These are phyloP conservation scores for Oryzias celebensis DNA, from an alignment of 2,113 vertebrate species.

Conservation along the genomic window DNA sequence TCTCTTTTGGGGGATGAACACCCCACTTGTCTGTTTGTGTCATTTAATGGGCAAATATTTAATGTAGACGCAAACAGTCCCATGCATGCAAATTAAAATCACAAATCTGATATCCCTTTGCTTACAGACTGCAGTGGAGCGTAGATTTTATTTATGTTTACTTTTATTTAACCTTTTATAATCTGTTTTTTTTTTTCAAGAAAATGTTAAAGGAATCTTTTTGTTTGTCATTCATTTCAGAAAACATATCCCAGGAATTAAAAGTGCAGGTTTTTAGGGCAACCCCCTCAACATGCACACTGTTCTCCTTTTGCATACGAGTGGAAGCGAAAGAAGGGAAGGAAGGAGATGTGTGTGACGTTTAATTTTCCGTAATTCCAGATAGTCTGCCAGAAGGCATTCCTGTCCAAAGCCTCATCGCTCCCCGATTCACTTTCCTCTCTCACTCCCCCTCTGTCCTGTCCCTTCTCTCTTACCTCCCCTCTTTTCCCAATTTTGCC, in stretches of 20 bases:
- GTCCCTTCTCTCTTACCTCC: constrained; percentile 53
- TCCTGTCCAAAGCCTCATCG: constrained; percentile 55
- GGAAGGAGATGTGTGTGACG: constrained; percentile 62
- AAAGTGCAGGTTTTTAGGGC: constrained; percentile 46
- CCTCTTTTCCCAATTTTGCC: constrained; percentile 77
- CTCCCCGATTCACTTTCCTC: constrained; percentile 44
- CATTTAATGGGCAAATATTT: constrained; percentile 80
- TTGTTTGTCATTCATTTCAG: constrained; percentile 49
- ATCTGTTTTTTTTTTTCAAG: constrained; percentile 55
- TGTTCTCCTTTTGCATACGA: constrained; percentile 24
- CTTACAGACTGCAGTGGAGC: constrained; percentile 61
- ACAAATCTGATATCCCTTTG: constrained; percentile 63
- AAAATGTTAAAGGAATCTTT: constrained; percentile 34
- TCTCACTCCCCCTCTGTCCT: constrained; percentile 13
- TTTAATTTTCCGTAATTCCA: constrained; percentile 82
- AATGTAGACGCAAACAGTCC: constrained; percentile 57
- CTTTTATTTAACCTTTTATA: constrained; percentile 71
- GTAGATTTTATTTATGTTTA: constrained; percentile 65
- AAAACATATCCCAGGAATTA: neutral
- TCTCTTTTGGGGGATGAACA: constrained; percentile 49
- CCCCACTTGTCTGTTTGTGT: constrained; percentile 72
- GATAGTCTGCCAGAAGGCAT: constrained; percentile 79
- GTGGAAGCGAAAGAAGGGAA: constrained; percentile 34
- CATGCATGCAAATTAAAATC: constrained; percentile 48
- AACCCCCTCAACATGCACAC: constrained; percentile 50